Evolutionary conservation across 2,113 vertebrate species (phyloP).

Genomic region (Eubucco bourcierii): DNA sequence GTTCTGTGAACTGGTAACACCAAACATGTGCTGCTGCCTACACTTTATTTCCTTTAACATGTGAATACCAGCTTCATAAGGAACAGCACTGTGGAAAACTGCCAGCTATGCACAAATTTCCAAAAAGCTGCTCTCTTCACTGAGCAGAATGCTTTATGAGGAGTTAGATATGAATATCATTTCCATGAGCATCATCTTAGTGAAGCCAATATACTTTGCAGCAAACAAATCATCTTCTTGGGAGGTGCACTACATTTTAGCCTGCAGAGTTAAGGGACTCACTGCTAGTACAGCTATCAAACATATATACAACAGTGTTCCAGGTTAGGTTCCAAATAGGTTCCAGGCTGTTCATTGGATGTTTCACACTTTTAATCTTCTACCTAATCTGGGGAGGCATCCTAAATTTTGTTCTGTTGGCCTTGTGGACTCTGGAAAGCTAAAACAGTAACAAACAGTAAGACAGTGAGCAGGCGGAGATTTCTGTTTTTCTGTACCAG

Average conservation of each 20-base stretch:
- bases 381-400: too few relatives aligned
- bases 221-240: background rate
- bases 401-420: too few relatives aligned
- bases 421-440: too few relatives aligned
- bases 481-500: background rate
- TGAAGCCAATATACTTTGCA: background rate
- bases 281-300: background rate
- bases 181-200: background rate
- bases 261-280: background rate
- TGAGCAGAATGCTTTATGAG: background rate
- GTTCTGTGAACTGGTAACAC: background rate
- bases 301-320: background rate
- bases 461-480: background rate
- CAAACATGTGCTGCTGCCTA: background rate
- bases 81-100: background rate
- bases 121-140: background rate
- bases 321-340: too few relatives aligned
- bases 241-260: background rate
- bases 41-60: background rate
- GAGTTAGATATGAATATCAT: background rate
- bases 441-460: background rate
- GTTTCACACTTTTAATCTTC: too few relatives aligned
- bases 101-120: background rate
- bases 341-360: too few relatives aligned
- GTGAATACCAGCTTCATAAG: background rate